These are phyloP conservation scores for Amblyjoppa proteus DNA, from an alignment of 2,888 invertebrate species.

Conservation along the genomic window DNA sequence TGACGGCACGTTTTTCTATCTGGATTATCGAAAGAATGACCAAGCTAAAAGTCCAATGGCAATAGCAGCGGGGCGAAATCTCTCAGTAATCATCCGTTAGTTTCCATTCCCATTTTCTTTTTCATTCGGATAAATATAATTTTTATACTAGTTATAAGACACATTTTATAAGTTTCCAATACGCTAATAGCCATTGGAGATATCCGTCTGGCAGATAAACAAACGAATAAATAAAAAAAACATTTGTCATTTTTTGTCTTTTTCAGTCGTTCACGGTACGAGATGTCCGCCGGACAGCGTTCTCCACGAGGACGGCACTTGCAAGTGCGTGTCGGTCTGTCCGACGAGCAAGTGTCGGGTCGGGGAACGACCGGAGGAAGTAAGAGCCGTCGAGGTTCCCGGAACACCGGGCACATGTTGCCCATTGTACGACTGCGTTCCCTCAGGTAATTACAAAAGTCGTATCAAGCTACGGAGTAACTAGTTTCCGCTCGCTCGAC, in stretches of 20 bases:
- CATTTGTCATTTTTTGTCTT: not conserved
- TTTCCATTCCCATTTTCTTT: no score
- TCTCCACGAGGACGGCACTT: constrained; percentile 77
- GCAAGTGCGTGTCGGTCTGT: constrained; percentile 81
- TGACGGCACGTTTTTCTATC: no score
- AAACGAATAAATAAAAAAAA: not conserved
- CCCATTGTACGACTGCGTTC: constrained; percentile 81
- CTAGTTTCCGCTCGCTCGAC: constrained; percentile 45
- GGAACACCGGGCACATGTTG: constrained; percentile 80
- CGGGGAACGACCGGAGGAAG: constrained; percentile 78
- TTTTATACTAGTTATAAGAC: no score
- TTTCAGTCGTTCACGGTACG: constrained; percentile 62
- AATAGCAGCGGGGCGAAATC: no score
- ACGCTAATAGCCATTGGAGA: no score
- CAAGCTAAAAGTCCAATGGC: no score
- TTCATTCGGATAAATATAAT: no score
- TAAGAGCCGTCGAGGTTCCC: constrained; percentile 74
- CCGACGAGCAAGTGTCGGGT: constrained; percentile 76
- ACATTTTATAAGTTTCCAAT: no score
- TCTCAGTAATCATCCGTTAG: no score
- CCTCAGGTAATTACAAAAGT: constrained; percentile 77
- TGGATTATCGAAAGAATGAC: no score
- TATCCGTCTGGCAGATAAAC: not conserved
- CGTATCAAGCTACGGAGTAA: constrained; percentile 48
- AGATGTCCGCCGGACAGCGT: constrained; percentile 81